Conservation (phyloP, 2,113 vertebrate genomes). For the Chitala chitala region DNA sequence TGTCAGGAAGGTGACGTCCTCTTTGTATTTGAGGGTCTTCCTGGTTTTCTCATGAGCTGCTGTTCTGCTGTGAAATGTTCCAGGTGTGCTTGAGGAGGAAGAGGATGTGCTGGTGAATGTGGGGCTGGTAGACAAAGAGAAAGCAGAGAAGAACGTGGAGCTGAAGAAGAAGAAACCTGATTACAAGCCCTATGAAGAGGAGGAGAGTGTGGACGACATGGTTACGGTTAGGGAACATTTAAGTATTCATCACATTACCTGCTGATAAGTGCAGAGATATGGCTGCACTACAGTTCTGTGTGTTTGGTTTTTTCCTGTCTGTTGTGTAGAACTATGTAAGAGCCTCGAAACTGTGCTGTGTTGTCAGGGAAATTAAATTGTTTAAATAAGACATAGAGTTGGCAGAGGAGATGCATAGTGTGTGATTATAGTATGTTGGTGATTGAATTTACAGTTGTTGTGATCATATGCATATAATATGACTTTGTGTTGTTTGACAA, state of each 20-base stretch:
- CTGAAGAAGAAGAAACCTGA: constrained; percentile 81
- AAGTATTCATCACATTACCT: background rate
- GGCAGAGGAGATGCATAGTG: too few species aligned
- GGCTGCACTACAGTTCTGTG: too few species aligned
- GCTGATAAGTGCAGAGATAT: background rate
- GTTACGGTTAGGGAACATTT: constrained; percentile 42
- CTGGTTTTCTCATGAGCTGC: background rate
- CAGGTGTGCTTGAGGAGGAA: constrained; percentile 72
- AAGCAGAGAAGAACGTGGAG: constrained; percentile 80
- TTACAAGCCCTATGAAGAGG: constrained; percentile 79
- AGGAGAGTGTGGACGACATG: constrained; percentile 80
- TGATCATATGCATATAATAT: too few species aligned
- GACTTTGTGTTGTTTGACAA: too few species aligned
- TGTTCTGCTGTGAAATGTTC: background rate
- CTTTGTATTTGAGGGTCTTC: background rate
- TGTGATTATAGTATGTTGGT: too few species aligned
- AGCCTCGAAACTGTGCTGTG: background rate
- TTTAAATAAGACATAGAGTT: too few species aligned
- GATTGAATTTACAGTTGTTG: too few species aligned
- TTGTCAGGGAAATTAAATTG: too few species aligned
- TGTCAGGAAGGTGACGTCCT: background rate
- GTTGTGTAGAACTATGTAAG: background rate
- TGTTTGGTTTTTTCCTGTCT: background rate
- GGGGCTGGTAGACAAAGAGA: constrained; percentile 75
- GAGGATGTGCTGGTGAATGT: constrained; percentile 81